These are phyloP conservation scores for Glyptemys insculpta DNA, from an alignment of 2,797 vertebrate genomes.

Conservation along the genomic window DNA sequence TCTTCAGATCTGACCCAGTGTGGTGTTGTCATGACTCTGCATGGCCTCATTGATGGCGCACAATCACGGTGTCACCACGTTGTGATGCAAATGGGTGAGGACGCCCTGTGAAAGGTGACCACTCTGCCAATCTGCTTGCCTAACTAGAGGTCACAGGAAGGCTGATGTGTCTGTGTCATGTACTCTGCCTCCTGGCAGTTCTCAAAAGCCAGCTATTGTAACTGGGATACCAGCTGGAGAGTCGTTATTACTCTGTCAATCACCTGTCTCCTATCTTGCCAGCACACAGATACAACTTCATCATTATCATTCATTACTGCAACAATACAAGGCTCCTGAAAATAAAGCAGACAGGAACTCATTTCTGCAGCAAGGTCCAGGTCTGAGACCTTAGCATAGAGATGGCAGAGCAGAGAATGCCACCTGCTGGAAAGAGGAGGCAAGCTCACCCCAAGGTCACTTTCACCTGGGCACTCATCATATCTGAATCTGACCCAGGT, in stretches of 20 bases:
- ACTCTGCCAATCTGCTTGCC: background rate
- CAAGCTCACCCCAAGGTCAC: background rate
- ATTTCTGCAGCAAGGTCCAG: background rate
- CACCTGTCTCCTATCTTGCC: background rate
- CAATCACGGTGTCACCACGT: background rate
- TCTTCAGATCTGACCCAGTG: background rate
- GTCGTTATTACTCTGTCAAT: constrained; percentile 41
- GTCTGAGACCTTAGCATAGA: background rate
- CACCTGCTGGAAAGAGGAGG: background rate
- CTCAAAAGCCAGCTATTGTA: constrained; percentile 23
- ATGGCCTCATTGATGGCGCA: background rate
- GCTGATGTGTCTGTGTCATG: background rate
- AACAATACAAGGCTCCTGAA: background rate
- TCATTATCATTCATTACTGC: background rate
- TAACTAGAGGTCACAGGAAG: background rate
- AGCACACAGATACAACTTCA: background rate
- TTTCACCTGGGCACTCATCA: background rate
- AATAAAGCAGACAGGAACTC: background rate
- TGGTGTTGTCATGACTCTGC: background rate
- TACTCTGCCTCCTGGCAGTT: background rate
- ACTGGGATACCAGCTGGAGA: constrained; percentile 53
- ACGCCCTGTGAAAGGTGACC: background rate
- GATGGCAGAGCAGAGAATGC: background rate
- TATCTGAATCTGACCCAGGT: background rate
- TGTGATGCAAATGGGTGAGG: background rate